Percentiles rank a stretch among this genome's conserved stretches.
phyloP scores from a whole-genome alignment of 2,888 invertebrate genomes.

The Drosophila kambysellisi region DNA sequence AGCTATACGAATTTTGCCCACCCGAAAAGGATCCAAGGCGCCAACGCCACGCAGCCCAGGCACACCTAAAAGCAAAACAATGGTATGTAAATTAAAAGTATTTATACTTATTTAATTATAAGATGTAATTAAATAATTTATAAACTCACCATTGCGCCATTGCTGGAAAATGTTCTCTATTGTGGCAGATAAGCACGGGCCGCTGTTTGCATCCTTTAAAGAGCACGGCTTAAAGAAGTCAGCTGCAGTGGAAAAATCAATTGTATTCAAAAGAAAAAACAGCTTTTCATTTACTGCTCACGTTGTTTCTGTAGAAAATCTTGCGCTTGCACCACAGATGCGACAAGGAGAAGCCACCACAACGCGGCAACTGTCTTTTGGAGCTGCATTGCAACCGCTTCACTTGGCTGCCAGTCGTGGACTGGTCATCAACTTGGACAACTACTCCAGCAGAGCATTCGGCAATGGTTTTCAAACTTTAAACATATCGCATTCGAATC shows the following conservation, averaged over 20 bases:
- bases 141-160: conserved; percentile 52
- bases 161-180: conserved; percentile 52
- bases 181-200: conserved; percentile 26
- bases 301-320: conserved; percentile 53
- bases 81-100: background rate
- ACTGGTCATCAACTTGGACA: conserved; percentile 30
- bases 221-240: conserved; percentile 46
- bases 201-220: conserved; percentile 22
- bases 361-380: conserved; percentile 6
- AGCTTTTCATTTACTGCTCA: conserved; percentile 12
- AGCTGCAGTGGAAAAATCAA: conserved; percentile 22
- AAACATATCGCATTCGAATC: conserved; percentile 13
- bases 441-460: conserved; percentile 12
- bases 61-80: conserved; percentile 42
- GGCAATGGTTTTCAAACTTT: conserved; percentile 32
- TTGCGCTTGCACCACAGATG: conserved; percentile 25
- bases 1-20: conserved; percentile 55
- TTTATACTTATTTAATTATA: background rate
- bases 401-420: conserved; percentile 34
- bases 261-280: background rate
- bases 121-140: background rate
- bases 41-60: conserved; percentile 56
- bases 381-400: conserved; percentile 48
- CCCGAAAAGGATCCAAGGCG: conserved; percentile 66
- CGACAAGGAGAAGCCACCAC: conserved; percentile 14